Evolutionary conservation across 1,140 invertebrate species (phyloP).

Genomic region (Yoshiicerus persimilis): DNA sequence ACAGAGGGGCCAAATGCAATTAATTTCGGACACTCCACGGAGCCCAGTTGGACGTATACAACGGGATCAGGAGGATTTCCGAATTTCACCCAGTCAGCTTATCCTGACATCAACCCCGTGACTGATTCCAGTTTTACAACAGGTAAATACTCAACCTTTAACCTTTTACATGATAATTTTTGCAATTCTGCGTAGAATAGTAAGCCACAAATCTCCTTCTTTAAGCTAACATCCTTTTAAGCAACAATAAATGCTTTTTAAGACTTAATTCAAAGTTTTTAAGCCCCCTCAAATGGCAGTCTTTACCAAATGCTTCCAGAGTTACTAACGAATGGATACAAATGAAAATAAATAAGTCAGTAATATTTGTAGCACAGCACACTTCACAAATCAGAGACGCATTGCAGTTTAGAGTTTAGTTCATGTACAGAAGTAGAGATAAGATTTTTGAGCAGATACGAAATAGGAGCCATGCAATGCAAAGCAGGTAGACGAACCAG

Average conservation of each 20-base stretch:
- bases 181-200: no score
- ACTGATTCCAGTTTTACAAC: constrained; percentile 32
- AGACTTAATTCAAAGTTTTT: no score
- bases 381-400: no score
- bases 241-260: no score
- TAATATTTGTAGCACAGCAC: no score
- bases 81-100: constrained; percentile 34
- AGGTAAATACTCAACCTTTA: constrained; percentile 21
- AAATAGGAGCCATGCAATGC: neutral
- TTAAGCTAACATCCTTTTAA: no score
- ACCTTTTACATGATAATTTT: neutral
- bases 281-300: no score
- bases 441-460: neutral
- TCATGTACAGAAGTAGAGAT: neutral
- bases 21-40: constrained; percentile 32
- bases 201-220: no score
- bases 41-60: constrained; percentile 39
- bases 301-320: no score
- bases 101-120: constrained; percentile 37
- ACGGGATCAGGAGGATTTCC: constrained; percentile 25
- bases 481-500: neutral
- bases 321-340: no score
- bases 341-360: no score
- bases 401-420: no score
- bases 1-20: constrained; percentile 43